Percentiles rank a stretch among this genome's conserved stretches.
phyloP scores from a whole-genome alignment of 2,888 invertebrate species.

The Entomobrya proxima region DNA sequence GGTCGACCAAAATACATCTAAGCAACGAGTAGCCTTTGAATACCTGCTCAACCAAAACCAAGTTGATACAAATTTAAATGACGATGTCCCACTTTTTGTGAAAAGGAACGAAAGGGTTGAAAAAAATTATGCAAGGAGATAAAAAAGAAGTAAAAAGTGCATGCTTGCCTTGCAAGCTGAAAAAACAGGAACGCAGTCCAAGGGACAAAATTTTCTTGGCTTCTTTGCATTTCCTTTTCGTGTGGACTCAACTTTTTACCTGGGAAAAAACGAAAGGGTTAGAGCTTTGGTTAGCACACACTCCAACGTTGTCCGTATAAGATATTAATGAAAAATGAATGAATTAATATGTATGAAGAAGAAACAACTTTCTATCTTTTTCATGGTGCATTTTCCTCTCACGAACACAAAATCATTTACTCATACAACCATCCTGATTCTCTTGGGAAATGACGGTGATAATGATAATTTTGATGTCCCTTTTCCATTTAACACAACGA shows the following conservation, averaged over 20 bases:
- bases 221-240: conserved; percentile 42
- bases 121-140: conserved; percentile 42
- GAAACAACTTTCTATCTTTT: not conserved
- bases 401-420: not conserved
- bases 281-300: not conserved
- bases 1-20: too few species aligned
- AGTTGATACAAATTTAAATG: conserved; percentile 27
- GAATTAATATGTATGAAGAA: conserved; percentile 18
- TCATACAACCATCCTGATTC: conserved; percentile 13
- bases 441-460: conserved; percentile 1
- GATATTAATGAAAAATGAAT: conserved; percentile 5
- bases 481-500: not conserved
- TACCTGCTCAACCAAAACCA: too few species aligned
- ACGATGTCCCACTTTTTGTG: conserved; percentile 15
- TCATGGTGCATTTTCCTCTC: not conserved
- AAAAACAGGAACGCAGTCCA: too few species aligned
- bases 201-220: conserved; percentile 55
- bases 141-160: not conserved
- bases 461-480: not conserved
- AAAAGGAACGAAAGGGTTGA: conserved; percentile 32
- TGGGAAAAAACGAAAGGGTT: conserved; percentile 37
- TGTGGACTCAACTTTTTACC: conserved; percentile 1
- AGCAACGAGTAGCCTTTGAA: too few species aligned
- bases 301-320: not conserved
- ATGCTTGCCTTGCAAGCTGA: not conserved